Percentiles rank a stretch among this genome's conserved stretches.
phyloP scores from a whole-genome alignment of 2,888 invertebrate species.

The Norana najaformis region DNA sequence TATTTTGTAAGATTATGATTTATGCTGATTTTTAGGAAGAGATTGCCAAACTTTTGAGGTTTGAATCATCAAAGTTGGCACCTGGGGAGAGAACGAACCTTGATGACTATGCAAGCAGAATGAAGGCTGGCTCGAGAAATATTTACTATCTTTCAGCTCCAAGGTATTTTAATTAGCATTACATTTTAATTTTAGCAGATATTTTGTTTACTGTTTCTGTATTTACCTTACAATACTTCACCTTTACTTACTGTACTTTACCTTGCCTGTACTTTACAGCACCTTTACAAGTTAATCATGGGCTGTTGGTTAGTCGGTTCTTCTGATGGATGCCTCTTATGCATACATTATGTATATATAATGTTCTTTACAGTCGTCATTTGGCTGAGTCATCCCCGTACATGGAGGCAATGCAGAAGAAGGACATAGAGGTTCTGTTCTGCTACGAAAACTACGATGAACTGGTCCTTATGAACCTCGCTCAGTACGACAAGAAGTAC shows the following conservation, averaged over 20 bases:
- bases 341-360: neutral
- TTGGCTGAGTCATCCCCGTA: constrained; percentile 93
- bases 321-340: neutral
- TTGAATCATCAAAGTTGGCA: constrained; percentile 82
- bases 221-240: neutral
- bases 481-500: constrained; percentile 76
- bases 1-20: neutral
- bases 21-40: constrained; percentile 72
- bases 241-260: neutral
- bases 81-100: constrained; percentile 74
- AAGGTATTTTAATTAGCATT: constrained; percentile 67
- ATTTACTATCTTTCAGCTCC: constrained; percentile 93
- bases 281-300: neutral
- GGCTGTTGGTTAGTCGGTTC: neutral
- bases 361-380: constrained; percentile 79
- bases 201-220: too few relatives aligned
- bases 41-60: constrained; percentile 83
- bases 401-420: constrained; percentile 85
- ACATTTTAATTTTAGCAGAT: neutral
- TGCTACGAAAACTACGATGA: constrained; percentile 97
- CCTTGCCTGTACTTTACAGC: neutral
- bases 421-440: constrained; percentile 87
- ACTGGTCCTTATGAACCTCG: constrained; percentile 84
- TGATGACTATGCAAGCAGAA: constrained; percentile 77
- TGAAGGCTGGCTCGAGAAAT: constrained; percentile 79